phyloP scores from a whole-genome alignment of 2,888 invertebrate genomes.

The Lasioglossum lativentre region DNA sequence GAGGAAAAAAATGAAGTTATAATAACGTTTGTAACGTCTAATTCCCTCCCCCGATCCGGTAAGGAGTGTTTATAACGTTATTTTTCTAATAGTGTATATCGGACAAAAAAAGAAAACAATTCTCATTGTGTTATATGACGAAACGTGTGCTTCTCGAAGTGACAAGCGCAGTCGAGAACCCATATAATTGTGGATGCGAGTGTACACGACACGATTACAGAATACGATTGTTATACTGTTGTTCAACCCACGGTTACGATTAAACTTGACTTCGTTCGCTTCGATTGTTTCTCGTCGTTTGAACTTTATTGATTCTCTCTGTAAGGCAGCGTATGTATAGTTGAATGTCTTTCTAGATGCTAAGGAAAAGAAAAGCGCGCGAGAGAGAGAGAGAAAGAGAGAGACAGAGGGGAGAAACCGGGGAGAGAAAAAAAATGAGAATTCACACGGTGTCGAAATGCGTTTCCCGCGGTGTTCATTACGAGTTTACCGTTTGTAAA shows the following conservation, averaged over 20 bases:
- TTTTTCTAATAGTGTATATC: constrained; percentile 82
- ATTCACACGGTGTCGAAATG: constrained; percentile 3
- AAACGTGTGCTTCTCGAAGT: constrained; percentile 73
- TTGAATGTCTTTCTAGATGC: constrained; percentile 14
- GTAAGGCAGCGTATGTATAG: constrained; percentile 17
- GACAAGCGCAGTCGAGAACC: constrained; percentile 49
- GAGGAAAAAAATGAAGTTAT: constrained; percentile 68
- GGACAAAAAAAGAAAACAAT: constrained; percentile 61
- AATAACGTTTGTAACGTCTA: constrained; percentile 77
- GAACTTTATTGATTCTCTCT: constrained; percentile 21
- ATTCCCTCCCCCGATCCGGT: constrained; percentile 53
- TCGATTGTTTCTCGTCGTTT: constrained; percentile 21
- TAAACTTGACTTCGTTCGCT: constrained; percentile 38
- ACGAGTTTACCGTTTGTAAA: constrained; percentile 22
- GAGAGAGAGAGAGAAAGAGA: not conserved
- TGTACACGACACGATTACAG: constrained; percentile 15
- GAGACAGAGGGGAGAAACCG: not conserved
- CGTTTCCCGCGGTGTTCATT: constrained; percentile 52
- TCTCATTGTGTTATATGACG: constrained; percentile 76
- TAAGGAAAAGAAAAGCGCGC: not conserved
- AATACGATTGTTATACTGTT: not conserved
- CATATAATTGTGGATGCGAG: constrained; percentile 38
- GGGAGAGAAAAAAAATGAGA: not conserved
- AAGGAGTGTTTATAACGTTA: constrained; percentile 75
- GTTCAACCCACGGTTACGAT: not conserved